Conservation (phyloP, 2,113 vertebrate species). For the Epinephelus lanceolatus region DNA sequence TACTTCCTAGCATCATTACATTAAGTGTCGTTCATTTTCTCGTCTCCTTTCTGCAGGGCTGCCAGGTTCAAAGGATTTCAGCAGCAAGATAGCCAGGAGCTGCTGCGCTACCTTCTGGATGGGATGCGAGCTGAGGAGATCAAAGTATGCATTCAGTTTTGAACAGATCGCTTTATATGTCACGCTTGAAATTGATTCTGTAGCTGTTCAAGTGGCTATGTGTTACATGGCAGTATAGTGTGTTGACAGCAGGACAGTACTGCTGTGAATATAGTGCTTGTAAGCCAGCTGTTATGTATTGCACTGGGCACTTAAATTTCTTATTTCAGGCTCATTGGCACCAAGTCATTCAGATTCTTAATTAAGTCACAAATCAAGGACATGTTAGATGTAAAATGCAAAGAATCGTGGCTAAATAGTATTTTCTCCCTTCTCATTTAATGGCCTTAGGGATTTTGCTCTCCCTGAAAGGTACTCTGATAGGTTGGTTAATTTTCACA, state of each 20-base stretch:
- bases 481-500: background rate
- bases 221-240: background rate
- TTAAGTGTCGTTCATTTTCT: slow-evolving; percentile 2
- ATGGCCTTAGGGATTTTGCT: slow-evolving; percentile 6
- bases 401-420: background rate
- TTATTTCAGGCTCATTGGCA: background rate
- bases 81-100: slow-evolving; percentile 98
- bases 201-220: background rate
- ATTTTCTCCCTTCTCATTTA: background rate
- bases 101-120: slow-evolving; percentile 95
- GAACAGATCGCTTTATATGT: background rate
- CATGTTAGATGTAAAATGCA: background rate
- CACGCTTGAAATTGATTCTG: background rate
- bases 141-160: slow-evolving; percentile 81
- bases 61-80: slow-evolving; percentile 96
- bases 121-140: slow-evolving; percentile 96
- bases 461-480: background rate
- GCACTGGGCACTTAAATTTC: background rate
- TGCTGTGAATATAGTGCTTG: background rate
- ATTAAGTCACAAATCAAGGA: background rate
- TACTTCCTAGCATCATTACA: background rate
- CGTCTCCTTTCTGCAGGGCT: slow-evolving; percentile 83
- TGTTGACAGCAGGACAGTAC: background rate
- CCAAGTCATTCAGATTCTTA: background rate
- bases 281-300: background rate